Base-by-base conservation (phyloP, 1,140 invertebrate genomes). In the Lepidurus packardi region DNA sequence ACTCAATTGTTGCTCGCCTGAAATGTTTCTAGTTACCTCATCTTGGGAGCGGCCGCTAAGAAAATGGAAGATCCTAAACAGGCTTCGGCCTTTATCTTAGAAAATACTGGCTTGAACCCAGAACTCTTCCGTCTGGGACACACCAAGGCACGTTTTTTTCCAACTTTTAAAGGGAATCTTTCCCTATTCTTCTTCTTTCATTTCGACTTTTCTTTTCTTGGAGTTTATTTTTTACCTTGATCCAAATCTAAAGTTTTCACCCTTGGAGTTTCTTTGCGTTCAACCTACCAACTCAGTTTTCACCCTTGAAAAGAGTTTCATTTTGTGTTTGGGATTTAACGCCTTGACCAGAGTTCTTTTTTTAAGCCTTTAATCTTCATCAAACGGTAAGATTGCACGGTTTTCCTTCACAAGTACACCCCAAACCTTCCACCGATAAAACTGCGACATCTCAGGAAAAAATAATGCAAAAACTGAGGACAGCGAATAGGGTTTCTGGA, bases 121-220 rank as follows among this genome's bases (percentile, higher is more conserved):
- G 88, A 89, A 81, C 87, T 90, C 77, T 91, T 88, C 85, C 85
- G 88, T 83, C 85, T 90, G 73, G 90, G 90, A 81, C 86, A 88
- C 83, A 91, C 90, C 74, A 91, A 91, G 85, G 89, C 85, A 84
- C 87, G 82, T 80, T 75, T 80, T 75, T 73, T 11, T 75, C 8
- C 53, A 65, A 47, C 7, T 0, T n/a, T 21, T n/a, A 21, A 16
- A 65, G 1, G 0, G 16, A n/a, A 13, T 65, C 53, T 65, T 8
- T 13, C 13, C 0, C 13, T 21, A 5, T 13, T 65, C 21, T 65
- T 65, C 53, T 7, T 9, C 21, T 21, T 16, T 65, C 16, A 7
- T 65, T 47, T 65, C 53, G 21, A 65, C 0, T 65, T 65, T 65
- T 65, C 3, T 7, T 21, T n/a, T n/a, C 2, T 65, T 65, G 16